These are phyloP conservation scores for Parnassius apollo DNA, from an alignment of 2,888 invertebrate genomes.

Conservation along the genomic window DNA sequence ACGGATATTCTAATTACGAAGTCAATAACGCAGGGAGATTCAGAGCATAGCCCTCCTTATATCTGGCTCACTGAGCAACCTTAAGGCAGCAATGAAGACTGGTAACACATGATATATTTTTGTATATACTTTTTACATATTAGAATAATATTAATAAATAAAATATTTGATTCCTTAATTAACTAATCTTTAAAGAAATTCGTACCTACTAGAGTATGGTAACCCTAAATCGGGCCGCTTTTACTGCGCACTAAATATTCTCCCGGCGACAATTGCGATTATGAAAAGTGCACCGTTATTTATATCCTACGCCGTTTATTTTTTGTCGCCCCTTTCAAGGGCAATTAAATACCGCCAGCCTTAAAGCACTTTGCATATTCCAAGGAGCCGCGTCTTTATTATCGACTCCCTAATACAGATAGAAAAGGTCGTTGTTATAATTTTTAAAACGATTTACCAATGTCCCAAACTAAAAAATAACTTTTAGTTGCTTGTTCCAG, in stretches of 20 bases:
- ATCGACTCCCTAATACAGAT: conserved; percentile 67
- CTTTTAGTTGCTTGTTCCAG: neutral
- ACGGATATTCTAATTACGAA: too few relatives aligned
- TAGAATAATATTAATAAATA: neutral
- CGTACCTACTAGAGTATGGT: conserved; percentile 4
- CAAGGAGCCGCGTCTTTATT: conserved; percentile 55
- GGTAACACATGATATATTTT: too few relatives aligned
- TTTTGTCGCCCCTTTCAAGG: conserved; percentile 81
- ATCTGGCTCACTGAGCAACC: too few relatives aligned
- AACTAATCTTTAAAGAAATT: too few relatives aligned
- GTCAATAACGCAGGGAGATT: too few relatives aligned
- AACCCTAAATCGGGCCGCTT: conserved; percentile 50
- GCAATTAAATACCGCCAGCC: conserved; percentile 80
- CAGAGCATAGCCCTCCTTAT: too few relatives aligned
- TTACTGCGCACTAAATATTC: conserved; percentile 81
- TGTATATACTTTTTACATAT: too few relatives aligned
- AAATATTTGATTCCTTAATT: too few relatives aligned
- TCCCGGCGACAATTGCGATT: conserved; percentile 81
- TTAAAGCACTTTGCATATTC: conserved; percentile 77
- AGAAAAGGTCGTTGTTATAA: conserved; percentile 55
- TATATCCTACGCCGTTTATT: conserved; percentile 73
- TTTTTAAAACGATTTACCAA: conserved; percentile 19
- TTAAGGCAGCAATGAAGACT: too few relatives aligned
- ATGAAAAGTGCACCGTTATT: conserved; percentile 82
- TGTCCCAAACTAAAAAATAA: neutral